Conservation (phyloP, 2,888 invertebrate genomes). For the Mongoloraphidia duomilia region DNA sequence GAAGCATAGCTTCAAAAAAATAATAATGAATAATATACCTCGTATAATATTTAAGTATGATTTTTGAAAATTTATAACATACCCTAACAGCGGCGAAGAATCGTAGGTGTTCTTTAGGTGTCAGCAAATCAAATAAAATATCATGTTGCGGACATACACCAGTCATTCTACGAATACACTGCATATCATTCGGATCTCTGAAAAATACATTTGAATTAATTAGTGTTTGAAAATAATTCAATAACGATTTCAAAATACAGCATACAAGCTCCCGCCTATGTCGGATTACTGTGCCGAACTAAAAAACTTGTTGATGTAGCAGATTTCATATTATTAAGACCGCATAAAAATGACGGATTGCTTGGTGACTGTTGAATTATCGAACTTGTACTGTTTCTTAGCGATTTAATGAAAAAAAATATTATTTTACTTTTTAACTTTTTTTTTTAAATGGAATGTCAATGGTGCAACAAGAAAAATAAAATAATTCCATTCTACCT, state of each 20-base stretch:
- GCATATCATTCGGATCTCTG: slow-evolving; percentile 61
- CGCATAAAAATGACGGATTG: background rate
- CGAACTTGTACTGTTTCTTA: no score
- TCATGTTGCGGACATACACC: slow-evolving; percentile 83
- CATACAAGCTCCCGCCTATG: background rate
- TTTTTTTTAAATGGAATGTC: no score
- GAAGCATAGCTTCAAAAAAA: no score
- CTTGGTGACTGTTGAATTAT: no score
- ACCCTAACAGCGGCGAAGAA: slow-evolving; percentile 74
- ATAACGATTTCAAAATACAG: background rate
- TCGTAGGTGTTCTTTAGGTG: slow-evolving; percentile 64
- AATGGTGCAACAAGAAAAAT: no score
- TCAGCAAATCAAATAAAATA: slow-evolving; percentile 63
- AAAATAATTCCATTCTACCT: slow-evolving; percentile 27
- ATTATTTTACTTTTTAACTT: no score
- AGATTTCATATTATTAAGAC: background rate
- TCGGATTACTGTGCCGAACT: background rate
- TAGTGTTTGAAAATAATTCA: background rate
- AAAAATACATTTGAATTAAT: slow-evolving; percentile 5
- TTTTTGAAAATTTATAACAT: slow-evolving; percentile 22
- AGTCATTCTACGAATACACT: slow-evolving; percentile 63
- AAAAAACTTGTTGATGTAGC: no score
- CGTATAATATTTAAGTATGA: slow-evolving; percentile 21
- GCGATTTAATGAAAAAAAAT: no score
- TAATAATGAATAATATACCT: no score